Evolutionary conservation across 2,888 invertebrate species (phyloP), one percentile per base, ranked within the genome.

Genomic region (Heteropelma amictum): DNA sequence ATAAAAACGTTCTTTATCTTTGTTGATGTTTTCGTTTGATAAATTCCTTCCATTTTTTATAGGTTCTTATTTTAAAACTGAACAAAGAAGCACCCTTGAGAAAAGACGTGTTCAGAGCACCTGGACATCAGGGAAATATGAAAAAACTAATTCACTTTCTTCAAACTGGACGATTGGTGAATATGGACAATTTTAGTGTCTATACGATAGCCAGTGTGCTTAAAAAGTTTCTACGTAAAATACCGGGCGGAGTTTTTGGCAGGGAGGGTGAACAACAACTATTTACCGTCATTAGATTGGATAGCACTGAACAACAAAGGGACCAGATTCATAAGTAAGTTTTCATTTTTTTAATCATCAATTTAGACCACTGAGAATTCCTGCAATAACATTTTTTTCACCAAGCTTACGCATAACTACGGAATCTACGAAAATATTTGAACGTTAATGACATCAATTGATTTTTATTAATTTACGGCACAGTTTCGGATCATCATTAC

Each of bases 151-250:
- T 96, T 83, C 97, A 97, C 87, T 97, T 97, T 89, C 92, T 97
- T 80, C 96, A 97, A 90, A 94, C 95, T 73, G 97, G 97, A 40
- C 92, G 97, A 61, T 91, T 97, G 80, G 96, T 97, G 71, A 97
- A 97, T 90, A 96, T 97, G 86, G 97, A 97, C 88, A 97, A 97
- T 89, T 98, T 97, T 90, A 97, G 97, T 77, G 97, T 98, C 77
- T 98, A 98, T 90, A 99, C 99, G 23, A 97, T 99, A 85, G 98
- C 99, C 71, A 98, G 98, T 90, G 98, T 99, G 74, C 92, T 99
- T 77, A 99, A 99, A 92, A 98, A 98, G 91, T 99, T 99, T 91
- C 92, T 99, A 68, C 93, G 98, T 79, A 98, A 98, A 92, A 94
- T 99, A 83, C 98, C 98, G 12, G 97, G 97, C 70, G 99, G 99